phyloP scores from a whole-genome alignment of 2,113 vertebrate species.

The Lepisosteus osseus region DNA sequence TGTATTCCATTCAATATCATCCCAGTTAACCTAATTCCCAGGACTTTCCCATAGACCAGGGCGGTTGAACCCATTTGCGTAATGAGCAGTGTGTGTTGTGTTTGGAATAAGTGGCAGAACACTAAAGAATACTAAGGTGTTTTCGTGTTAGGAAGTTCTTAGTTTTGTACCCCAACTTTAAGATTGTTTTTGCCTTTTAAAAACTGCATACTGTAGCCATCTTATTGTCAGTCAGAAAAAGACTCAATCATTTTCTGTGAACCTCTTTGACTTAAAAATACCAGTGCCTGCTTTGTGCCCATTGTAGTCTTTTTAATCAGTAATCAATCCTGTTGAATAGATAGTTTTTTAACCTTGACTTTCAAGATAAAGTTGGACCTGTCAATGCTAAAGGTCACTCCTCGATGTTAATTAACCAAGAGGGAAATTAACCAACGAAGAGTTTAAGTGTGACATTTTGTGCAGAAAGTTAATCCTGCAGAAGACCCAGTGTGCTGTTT shows the following conservation, averaged over 20 bases:
- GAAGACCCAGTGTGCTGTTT: background rate
- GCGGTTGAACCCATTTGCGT: too few species aligned
- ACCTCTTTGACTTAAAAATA: background rate
- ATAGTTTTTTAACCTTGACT: constrained; percentile 73
- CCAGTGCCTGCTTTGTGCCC: constrained; percentile 22
- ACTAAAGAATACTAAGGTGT: too few species aligned
- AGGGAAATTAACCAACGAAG: constrained; percentile 79
- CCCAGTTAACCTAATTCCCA: too few species aligned
- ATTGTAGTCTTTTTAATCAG: constrained; percentile 44
- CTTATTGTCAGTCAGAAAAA: background rate
- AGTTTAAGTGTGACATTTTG: constrained; percentile 70
- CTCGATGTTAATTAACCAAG: constrained; percentile 83
- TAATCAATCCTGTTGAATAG: constrained; percentile 69
- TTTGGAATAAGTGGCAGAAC: too few species aligned
- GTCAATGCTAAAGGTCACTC: constrained; percentile 72
- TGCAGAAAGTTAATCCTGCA: constrained; percentile 55
- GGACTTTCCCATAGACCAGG: too few species aligned
- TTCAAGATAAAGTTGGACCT: constrained; percentile 76
- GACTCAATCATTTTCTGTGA: background rate
- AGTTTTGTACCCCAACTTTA: too few species aligned
- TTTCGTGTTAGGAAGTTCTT: too few species aligned
- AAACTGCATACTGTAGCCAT: too few species aligned
- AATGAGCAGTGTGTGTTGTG: too few species aligned
- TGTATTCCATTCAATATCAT: too few species aligned
- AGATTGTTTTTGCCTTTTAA: too few species aligned